Evolutionary conservation across 2,113 vertebrate species (phyloP), one percentile per base, ranked within the genome.

Genomic region (cat (Felis catus)): DNA sequence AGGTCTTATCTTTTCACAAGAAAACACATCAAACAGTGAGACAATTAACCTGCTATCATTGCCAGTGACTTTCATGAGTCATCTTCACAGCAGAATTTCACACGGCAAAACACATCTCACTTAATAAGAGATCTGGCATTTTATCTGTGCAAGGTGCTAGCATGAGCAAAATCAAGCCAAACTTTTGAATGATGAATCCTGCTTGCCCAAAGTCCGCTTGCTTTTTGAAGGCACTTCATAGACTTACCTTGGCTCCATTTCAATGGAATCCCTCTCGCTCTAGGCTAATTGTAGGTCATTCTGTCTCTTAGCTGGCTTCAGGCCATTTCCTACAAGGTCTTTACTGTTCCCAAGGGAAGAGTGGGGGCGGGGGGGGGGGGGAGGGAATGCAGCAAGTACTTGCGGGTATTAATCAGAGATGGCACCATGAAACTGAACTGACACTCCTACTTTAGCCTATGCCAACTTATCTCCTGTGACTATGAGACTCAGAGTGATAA

Each of bases 21-120:
- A 74, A 91, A 91, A 63, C 4, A 91, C 95, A 97, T 14, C 25
- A 94, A 93, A 41, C 4, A 53, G 83, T 89, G 89, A 97, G 8
- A 45, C 33, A 80, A 87, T 29, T 48, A 89, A 89, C 71, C 45
- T 86, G 31, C 51, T 66, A 61, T 25, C 39, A 65, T 73, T 63
- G n/a, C 18, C 70, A 51, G 78, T 78, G 71, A 66, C 41, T 82
- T 83, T 92, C 68, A 87, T 16, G 19, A 97, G 66, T 21, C 33
- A 76, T 92, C 70, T 95, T 78, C 79, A 12, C 21, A 61, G 39
- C 21, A 63, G 71, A 95, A 96, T 91, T 86, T n/a, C 53, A 92
- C 87, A 58, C 7, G 58, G 53, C 51, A 80, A 94, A 97, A 70
- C 55, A 89, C 13, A 83, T 41, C 91, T 94, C 74, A 33, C 27